Evolutionary conservation across 2,113 vertebrate species (phyloP).

Genomic region (Procapra przewalskii): DNA sequence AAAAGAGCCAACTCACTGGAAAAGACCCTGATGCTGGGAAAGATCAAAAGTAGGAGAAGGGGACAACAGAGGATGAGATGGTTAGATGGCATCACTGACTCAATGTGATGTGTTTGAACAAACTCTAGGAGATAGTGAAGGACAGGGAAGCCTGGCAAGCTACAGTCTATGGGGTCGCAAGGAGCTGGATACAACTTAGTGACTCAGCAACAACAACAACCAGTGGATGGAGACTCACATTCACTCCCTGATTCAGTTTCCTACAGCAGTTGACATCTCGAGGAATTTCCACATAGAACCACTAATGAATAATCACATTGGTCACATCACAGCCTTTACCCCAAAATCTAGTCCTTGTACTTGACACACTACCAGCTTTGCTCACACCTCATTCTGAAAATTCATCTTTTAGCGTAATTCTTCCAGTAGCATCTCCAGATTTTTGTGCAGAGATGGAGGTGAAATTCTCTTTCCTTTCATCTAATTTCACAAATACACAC

Average conservation of each 20-base stretch:
- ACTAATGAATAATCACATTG: fast-evolving
- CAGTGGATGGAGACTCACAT: fast-evolving
- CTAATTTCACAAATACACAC: background rate
- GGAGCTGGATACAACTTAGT: background rate
- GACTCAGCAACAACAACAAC: background rate
- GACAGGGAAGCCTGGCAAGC: background rate
- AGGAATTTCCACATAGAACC: fast-evolving
- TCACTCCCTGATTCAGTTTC: background rate
- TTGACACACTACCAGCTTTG: background rate
- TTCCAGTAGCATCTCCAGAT: background rate
- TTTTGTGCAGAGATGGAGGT: background rate
- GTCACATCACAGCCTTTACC: too few relatives aligned
- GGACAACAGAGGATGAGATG: background rate
- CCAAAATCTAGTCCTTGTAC: background rate
- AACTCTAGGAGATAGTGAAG: background rate
- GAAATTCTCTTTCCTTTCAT: background rate
- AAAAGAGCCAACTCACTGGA: background rate
- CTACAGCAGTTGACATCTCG: fast-evolving
- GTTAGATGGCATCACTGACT: background rate
- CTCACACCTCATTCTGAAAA: background rate
- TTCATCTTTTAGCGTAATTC: background rate
- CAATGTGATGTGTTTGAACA: background rate
- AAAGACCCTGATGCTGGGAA: background rate
- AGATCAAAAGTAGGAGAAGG: background rate
- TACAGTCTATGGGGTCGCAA: background rate